Evolutionary conservation across 2,113 vertebrate species (phyloP).

Genomic region (Alectura lathami): DNA sequence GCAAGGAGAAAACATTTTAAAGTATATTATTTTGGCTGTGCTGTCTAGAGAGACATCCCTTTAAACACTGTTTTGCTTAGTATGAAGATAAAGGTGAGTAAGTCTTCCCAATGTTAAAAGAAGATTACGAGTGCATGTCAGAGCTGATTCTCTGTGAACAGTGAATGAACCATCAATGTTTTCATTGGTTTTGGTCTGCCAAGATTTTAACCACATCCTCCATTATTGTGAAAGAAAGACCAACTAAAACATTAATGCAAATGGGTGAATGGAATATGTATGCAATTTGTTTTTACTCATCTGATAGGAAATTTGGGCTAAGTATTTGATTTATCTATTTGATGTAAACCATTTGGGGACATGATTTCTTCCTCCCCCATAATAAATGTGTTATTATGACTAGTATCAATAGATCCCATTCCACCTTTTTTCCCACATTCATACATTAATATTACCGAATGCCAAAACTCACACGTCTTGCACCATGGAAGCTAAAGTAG

Average conservation of each 20-base stretch:
- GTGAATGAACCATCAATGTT: not conserved
- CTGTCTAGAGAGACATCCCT: not conserved
- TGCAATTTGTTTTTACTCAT: not conserved
- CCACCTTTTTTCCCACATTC: not conserved
- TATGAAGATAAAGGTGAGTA: not conserved
- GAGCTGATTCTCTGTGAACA: not conserved
- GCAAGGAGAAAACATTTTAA: not conserved
- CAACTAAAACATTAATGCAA: not conserved
- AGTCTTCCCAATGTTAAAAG: not conserved
- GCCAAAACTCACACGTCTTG: not conserved
- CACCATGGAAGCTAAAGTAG: not conserved
- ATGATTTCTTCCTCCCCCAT: not conserved
- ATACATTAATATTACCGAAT: not conserved
- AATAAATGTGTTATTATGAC: not conserved
- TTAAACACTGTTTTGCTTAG: not conserved
- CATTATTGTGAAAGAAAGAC: not conserved
- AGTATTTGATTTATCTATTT: not conserved
- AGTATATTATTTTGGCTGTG: not conserved
- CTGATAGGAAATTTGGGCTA: not conserved
- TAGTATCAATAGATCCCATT: not conserved
- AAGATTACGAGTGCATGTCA: not conserved
- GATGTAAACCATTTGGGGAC: not conserved
- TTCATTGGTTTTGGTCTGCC: not conserved
- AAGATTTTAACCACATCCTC: not conserved
- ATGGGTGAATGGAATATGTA: not conserved